These are phyloP conservation scores for Collichthys lucidus DNA, from an alignment of 2,113 vertebrate species.

Conservation along the genomic window DNA sequence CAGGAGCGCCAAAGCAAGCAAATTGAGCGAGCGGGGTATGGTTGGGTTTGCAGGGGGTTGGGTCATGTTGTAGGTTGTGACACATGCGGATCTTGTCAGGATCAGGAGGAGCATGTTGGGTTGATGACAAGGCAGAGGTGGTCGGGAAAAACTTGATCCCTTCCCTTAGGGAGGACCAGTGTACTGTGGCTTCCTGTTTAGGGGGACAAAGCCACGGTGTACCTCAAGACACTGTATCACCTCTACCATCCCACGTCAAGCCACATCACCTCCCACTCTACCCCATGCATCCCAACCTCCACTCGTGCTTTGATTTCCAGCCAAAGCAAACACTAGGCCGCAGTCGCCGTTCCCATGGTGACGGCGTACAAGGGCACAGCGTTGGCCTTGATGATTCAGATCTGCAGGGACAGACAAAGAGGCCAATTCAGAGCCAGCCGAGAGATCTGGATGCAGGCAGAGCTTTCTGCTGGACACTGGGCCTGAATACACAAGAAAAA, in stretches of 20 bases:
- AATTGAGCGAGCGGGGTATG: not conserved
- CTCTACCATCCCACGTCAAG: conserved; percentile 69
- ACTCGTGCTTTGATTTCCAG: conserved; percentile 81
- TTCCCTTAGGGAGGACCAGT: conserved; percentile 58
- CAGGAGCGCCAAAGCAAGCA: conserved; percentile 65
- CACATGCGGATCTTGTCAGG: conserved; percentile 74
- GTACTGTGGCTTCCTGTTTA: conserved; percentile 71
- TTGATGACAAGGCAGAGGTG: conserved; percentile 76
- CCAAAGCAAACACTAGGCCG: conserved; percentile 87
- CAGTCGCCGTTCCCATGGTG: conserved; percentile 78
- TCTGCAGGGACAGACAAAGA: conserved; percentile 85
- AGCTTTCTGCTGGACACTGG: conserved; percentile 76
- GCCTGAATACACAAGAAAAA: conserved; percentile 57
- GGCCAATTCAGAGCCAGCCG: conserved; percentile 81
- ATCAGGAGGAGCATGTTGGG: conserved; percentile 55
- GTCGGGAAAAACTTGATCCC: conserved; percentile 65
- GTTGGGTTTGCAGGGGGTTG: conserved; percentile 12
- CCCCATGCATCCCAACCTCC: conserved; percentile 67
- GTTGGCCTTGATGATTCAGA: conserved; percentile 84
- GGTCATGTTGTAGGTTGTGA: conserved; percentile 38
- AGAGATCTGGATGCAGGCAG: conserved; percentile 72
- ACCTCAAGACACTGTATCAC: conserved; percentile 76
- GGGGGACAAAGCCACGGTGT: conserved; percentile 67
- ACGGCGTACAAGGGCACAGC: conserved; percentile 72
- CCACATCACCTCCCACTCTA: conserved; percentile 66